Base-by-base conservation (phyloP, 37 sponge, comb jelly and placozoan species). In the Beroe forskalii region DNA sequence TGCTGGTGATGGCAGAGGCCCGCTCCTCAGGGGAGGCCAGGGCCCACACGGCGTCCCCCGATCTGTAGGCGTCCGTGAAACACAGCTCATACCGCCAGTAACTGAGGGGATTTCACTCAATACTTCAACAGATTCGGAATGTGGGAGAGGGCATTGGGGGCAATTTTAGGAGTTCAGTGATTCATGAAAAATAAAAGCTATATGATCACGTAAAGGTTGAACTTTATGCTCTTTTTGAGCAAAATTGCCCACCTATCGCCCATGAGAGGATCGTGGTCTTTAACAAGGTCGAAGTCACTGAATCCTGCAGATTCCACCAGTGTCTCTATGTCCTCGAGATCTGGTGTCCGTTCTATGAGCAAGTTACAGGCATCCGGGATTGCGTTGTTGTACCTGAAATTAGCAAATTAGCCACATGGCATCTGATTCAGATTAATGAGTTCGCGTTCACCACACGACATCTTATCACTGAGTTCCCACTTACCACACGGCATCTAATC, bases 81-180 rank as follows among this genome's bases (percentile, higher is more conserved):
- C 86, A 80, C 55, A 41, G 55, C 86, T 80, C 86, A 30, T 80
- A 80, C 43, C 55, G n/a, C 86, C 86, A 80, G 55, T 80, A 80
- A 24, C 86, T 80, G 86, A 19, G 3, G 86, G 27, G 66, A n/a
- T n/a, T n/a, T n/a, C n/a, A n/a, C n/a, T n/a, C n/a, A n/a, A n/a
- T n/a, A n/a, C n/a, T n/a, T n/a, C n/a, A n/a, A n/a, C n/a, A n/a
- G n/a, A n/a, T n/a, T n/a, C n/a, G n/a, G n/a, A n/a, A n/a, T n/a
- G n/a, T n/a, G n/a, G n/a, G n/a, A n/a, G n/a, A n/a, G n/a, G n/a
- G n/a, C n/a, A n/a, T n/a, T n/a, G n/a, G n/a, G n/a, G n/a, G n/a
- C n/a, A n/a, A n/a, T n/a, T n/a, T n/a, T n/a, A n/a, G n/a, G n/a
- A n/a, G n/a, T n/a, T n/a, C n/a, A n/a, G n/a, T n/a, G n/a, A n/a